Evolutionary conservation across 1,140 invertebrate genomes (phyloP).

Genomic region (Phymastichus coffea): DNA sequence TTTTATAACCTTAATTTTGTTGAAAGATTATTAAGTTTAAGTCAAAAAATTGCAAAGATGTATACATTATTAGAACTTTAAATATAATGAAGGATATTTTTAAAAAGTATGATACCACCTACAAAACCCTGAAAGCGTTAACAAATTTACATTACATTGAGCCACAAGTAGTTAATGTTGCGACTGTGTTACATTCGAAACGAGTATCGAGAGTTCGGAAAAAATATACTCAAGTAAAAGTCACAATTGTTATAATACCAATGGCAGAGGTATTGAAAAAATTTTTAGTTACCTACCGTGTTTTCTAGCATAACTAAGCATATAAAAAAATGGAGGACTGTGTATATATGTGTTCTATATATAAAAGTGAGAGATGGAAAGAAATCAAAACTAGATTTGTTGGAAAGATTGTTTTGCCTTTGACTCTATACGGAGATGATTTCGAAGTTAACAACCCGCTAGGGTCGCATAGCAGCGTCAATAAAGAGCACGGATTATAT

Average conservation of each 20-base stretch:
- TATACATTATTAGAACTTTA: too few relatives aligned
- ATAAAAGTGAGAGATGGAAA: too few relatives aligned
- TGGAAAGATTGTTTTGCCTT: slow-evolving; percentile 37
- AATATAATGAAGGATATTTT: too few relatives aligned
- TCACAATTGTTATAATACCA: slow-evolving; percentile 28
- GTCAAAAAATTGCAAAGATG: too few relatives aligned
- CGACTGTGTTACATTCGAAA: too few relatives aligned
- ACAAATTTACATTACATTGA: too few relatives aligned
- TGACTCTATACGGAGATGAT: slow-evolving; percentile 40
- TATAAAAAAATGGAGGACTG: slow-evolving; percentile 24
- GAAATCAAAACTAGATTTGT: slow-evolving; percentile 29
- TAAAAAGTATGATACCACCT: too few relatives aligned
- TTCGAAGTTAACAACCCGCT: too few relatives aligned
- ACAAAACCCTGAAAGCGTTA: too few relatives aligned
- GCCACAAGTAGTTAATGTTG: too few relatives aligned
- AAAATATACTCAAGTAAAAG: slow-evolving; percentile 26
- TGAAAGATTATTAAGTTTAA: slow-evolving; percentile 5
- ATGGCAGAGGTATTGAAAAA: slow-evolving; percentile 29
- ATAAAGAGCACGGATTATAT: slow-evolving; percentile 41
- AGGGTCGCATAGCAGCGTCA: slow-evolving; percentile 34
- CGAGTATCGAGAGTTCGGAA: too few relatives aligned
- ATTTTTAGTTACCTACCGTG: slow-evolving; percentile 35
- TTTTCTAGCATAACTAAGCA: slow-evolving; percentile 23
- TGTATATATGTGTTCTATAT: slow-evolving; percentile 23
- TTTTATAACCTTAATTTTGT: too few relatives aligned